A percentile compares a stretch with the other conserved stretches of the same genome.
phyloP scores from a whole-genome alignment of 37 sponge, comb jelly and placozoan species.

The Aplysina aerophoba region DNA sequence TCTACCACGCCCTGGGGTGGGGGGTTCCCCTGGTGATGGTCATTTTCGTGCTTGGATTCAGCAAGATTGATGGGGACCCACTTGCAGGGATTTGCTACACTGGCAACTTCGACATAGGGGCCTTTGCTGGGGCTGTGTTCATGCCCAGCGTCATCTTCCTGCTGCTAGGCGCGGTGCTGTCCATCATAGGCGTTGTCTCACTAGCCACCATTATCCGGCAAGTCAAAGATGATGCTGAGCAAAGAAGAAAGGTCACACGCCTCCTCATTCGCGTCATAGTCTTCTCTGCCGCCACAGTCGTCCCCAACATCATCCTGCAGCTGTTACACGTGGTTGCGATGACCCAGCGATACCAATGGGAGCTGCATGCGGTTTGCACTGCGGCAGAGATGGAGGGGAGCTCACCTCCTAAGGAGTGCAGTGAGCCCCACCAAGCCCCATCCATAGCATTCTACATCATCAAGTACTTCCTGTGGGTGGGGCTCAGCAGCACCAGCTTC shows the following conservation, averaged over 20 bases:
- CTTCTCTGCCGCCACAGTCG: slow-evolving; percentile 71
- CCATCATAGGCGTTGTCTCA: slow-evolving; percentile 68
- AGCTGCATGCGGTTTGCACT: slow-evolving; percentile 25
- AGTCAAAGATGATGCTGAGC: slow-evolving; percentile 52
- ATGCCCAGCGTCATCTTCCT: slow-evolving; percentile 66
- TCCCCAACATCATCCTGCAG: slow-evolving; percentile 74
- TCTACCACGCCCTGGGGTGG: slow-evolving; percentile 90
- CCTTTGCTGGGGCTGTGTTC: slow-evolving; percentile 75
- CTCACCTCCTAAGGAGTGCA: not conserved
- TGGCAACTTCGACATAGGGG: slow-evolving; percentile 54
- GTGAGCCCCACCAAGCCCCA: not conserved
- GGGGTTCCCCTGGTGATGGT: slow-evolving; percentile 68
- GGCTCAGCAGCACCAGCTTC: slow-evolving; percentile 70
- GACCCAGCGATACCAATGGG: slow-evolving; percentile 58
- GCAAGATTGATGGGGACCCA: slow-evolving; percentile 81
- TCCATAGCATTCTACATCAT: slow-evolving; percentile 61
- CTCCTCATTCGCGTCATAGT: slow-evolving; percentile 80
- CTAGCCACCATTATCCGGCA: slow-evolving; percentile 65
- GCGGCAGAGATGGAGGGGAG: not conserved
- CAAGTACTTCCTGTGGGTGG: slow-evolving; percentile 67
- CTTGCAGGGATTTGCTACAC: slow-evolving; percentile 79
- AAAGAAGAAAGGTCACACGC: slow-evolving; percentile 63
- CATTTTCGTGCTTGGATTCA: slow-evolving; percentile 60
- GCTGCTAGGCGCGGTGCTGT: slow-evolving; percentile 55
- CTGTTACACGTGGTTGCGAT: slow-evolving; percentile 58